Conservation (phyloP, 2,888 invertebrate species). For the Watsonalla cultraria region DNA sequence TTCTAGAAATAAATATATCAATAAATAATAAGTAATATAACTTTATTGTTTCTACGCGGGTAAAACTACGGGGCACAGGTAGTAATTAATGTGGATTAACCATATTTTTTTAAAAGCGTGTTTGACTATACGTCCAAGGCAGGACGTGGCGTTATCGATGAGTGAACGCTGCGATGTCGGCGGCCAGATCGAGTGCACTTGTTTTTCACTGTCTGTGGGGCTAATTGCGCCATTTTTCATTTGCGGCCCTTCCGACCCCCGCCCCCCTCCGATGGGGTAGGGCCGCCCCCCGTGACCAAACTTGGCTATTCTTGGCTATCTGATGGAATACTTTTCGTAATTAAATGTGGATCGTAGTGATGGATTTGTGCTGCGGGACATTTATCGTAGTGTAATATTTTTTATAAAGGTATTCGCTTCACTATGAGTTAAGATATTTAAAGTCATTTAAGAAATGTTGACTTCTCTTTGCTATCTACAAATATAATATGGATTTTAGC, state of each 20-base stretch:
- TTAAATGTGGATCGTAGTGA: slow-evolving; percentile 30
- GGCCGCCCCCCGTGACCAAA: slow-evolving; percentile 24
- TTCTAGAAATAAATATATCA: no score
- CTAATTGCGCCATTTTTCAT: slow-evolving; percentile 77
- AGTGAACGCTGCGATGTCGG: slow-evolving; percentile 38
- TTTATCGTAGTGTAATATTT: no score
- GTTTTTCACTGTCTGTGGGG: slow-evolving; percentile 76
- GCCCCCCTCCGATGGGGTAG: slow-evolving; percentile 12
- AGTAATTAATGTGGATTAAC: no score
- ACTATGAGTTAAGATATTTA: no score
- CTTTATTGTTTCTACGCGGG: no score
- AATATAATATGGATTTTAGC: no score
- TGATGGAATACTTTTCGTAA: slow-evolving; percentile 37
- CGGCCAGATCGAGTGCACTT: slow-evolving; percentile 71
- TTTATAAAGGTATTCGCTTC: no score
- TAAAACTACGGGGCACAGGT: no score
- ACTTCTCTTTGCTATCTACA: no score
- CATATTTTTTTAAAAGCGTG: no score
- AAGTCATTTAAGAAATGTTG: no score
- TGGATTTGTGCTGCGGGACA: neutral
- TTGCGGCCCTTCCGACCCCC: slow-evolving; percentile 46
- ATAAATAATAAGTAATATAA: no score
- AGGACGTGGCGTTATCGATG: slow-evolving; percentile 42
- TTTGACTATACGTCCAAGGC: slow-evolving; percentile 13
- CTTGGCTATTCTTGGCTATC: slow-evolving; percentile 38